Conservation (phyloP, 2,888 invertebrate species). For the Orthosia gothica region DNA sequence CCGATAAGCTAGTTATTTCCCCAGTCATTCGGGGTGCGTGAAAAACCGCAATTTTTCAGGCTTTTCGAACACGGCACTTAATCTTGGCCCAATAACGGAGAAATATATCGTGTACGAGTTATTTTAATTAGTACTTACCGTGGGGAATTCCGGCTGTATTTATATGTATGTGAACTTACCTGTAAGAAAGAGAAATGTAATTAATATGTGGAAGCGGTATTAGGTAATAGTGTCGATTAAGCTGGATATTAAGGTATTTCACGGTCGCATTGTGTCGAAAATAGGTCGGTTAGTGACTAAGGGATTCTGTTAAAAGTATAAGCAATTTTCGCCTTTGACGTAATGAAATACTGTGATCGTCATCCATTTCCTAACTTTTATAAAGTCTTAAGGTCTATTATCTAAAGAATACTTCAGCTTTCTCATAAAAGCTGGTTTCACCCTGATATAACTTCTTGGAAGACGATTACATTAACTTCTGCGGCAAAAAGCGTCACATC, state of each 20-base stretch:
- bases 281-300: not conserved
- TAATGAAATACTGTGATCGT: not conserved
- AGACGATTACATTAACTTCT: no score
- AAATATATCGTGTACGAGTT: constrained; percentile 58
- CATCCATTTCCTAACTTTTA: not conserved
- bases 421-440: not conserved
- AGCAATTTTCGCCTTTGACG: not conserved
- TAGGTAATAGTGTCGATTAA: constrained; percentile 35
- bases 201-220: constrained; percentile 57
- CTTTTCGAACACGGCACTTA: constrained; percentile 61
- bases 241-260: constrained; percentile 33
- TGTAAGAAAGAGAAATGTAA: constrained; percentile 70
- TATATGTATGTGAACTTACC: constrained; percentile 74
- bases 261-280: constrained; percentile 35
- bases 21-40: constrained; percentile 67
- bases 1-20: constrained; percentile 62
- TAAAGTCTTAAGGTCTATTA: no score
- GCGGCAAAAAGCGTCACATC: not conserved
- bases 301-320: not conserved
- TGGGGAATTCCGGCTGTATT: constrained; percentile 49
- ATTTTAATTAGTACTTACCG: constrained; percentile 74
- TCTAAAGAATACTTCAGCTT: not conserved
- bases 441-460: not conserved
- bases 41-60: constrained; percentile 65
- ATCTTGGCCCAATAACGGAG: constrained; percentile 56